A percentile compares a stretch with the other conserved stretches of the same genome.
These are phyloP conservation scores for Cecropterus lyciades DNA, from an alignment of 1,140 invertebrate species.

Conservation along the genomic window DNA sequence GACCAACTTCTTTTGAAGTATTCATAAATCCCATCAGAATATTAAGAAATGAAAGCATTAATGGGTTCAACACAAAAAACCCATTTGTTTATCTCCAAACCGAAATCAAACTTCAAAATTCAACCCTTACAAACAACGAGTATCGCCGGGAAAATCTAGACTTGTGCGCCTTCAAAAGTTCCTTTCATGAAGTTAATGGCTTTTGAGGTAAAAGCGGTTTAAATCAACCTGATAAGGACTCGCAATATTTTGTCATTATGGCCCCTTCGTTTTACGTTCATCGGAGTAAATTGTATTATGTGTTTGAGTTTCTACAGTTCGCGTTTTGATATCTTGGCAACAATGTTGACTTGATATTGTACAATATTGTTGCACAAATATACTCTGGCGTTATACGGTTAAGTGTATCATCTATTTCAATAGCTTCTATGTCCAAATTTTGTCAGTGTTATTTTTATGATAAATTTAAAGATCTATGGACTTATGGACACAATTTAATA, in stretches of 20 bases:
- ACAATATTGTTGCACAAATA: constrained; percentile 5
- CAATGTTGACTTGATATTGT: constrained; percentile 17
- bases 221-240: constrained; percentile 35
- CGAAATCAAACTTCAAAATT: constrained; percentile 36
- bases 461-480: no score
- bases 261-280: constrained; percentile 33
- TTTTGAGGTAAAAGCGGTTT: constrained; percentile 35
- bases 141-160: constrained; percentile 31
- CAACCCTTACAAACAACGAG: constrained; percentile 31
- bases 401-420: background rate
- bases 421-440: background rate
- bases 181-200: constrained; percentile 37
- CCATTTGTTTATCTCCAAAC: constrained; percentile 31
- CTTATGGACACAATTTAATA: no score
- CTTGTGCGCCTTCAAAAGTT: constrained; percentile 33
- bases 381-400: background rate
- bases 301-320: constrained; percentile 27
- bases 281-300: constrained; percentile 31
- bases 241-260: constrained; percentile 37
- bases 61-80: constrained; percentile 28
- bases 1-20: no score
- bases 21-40: background rate
- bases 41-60: constrained; percentile 13
- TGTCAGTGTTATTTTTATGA: no score
- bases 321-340: constrained; percentile 24